A percentile compares a stretch with the other conserved stretches of the same genome.
phyloP scores from a whole-genome alignment of 2,113 vertebrate genomes.

The Agapornis roseicollis region DNA sequence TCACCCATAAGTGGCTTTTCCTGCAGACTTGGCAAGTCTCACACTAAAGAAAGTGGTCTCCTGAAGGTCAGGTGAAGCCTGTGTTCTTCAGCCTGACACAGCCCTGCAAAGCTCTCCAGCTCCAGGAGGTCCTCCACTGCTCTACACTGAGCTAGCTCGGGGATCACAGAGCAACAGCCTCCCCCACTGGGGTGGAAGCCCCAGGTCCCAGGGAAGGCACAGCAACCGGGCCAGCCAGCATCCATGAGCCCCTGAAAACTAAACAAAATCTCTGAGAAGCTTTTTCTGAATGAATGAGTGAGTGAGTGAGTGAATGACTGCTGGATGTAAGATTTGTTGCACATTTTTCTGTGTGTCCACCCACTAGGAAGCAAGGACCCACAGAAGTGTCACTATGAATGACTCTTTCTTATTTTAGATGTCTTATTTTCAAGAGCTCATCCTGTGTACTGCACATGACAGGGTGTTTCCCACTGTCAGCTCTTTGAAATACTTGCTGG shows the following conservation, averaged over 20 bases:
- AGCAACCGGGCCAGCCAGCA: neutral
- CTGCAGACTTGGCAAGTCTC: neutral
- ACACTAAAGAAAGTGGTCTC: neutral
- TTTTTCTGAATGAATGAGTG: neutral
- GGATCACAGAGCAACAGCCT: neutral
- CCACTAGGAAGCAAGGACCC: neutral
- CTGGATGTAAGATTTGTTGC: neutral
- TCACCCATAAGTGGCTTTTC: neutral
- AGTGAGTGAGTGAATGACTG: neutral
- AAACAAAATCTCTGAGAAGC: neutral
- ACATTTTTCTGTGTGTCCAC: neutral
- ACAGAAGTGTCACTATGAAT: neutral
- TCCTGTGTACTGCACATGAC: neutral
- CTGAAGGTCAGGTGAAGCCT: neutral
- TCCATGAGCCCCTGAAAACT: neutral
- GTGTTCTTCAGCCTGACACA: neutral
- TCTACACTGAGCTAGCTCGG: neutral
- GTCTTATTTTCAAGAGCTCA: neutral
- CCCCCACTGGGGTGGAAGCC: neutral
- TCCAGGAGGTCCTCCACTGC: neutral
- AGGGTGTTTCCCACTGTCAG: neutral
- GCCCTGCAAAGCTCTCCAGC: neutral
- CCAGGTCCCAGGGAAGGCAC: accelerated
- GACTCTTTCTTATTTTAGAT: neutral
- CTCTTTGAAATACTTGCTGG: neutral